Evolutionary conservation across 92 coral and sea anemone species (phyloP).

Genomic region (Porites divaricata): DNA sequence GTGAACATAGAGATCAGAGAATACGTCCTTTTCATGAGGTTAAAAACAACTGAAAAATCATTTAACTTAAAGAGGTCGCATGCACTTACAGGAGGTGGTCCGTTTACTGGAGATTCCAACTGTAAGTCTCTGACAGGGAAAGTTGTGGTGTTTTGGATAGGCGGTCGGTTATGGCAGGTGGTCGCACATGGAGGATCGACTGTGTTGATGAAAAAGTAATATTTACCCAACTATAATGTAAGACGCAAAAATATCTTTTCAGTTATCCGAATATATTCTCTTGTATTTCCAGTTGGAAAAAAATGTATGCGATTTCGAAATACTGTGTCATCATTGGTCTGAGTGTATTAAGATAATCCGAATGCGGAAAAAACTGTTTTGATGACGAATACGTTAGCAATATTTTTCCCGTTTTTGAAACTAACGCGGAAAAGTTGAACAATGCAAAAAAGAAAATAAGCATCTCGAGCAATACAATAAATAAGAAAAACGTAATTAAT

Average conservation of each 20-base stretch:
- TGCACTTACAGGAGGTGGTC: too few species aligned
- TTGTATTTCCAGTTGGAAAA: neutral
- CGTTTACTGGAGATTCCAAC: too few species aligned
- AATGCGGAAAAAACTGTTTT: conserved; percentile 32
- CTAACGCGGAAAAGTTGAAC: conserved; percentile 43
- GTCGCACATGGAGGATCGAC: too few species aligned
- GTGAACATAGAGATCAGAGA: too few species aligned
- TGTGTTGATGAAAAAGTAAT: neutral
- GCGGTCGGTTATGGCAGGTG: too few species aligned
- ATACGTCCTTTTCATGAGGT: too few species aligned
- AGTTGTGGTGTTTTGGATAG: too few species aligned
- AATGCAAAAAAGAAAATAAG: conserved; percentile 16
- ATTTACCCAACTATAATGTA: neutral
- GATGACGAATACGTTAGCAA: conserved; percentile 11
- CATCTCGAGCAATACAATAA: conserved; percentile 1
- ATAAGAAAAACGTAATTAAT: neutral
- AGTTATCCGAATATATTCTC: neutral
- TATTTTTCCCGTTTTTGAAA: conserved; percentile 9
- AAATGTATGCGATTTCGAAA: neutral
- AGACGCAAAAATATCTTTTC: neutral
- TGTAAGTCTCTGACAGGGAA: too few species aligned
- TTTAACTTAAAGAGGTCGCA: too few species aligned
- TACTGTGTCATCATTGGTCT: conserved; percentile 11
- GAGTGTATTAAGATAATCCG: neutral
- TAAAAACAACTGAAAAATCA: too few species aligned